phyloP scores from a whole-genome alignment of 2,113 vertebrate genomes.

The Chroicocephalus ridibundus region DNA sequence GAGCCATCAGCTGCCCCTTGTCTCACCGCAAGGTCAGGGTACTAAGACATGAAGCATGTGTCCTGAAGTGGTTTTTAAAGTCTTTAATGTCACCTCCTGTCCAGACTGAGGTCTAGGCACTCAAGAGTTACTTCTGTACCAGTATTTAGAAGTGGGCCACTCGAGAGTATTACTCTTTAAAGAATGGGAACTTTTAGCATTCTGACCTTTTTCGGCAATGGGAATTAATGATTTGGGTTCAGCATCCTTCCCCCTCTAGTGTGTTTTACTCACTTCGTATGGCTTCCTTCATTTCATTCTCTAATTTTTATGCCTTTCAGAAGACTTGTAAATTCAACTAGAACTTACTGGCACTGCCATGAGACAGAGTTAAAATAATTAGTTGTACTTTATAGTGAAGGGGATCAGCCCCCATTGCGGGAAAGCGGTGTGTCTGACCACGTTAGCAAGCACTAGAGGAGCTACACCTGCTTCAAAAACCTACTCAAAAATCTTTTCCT shows the following conservation, averaged over 20 bases:
- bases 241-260: background rate
- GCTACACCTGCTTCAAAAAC: background rate
- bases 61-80: background rate
- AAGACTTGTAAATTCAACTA: background rate
- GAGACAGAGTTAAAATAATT: background rate
- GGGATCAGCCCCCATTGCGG: background rate
- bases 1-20: background rate
- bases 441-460: background rate
- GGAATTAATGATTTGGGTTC: background rate
- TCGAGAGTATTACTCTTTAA: background rate
- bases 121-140: background rate
- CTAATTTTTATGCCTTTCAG: background rate
- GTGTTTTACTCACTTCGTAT: background rate
- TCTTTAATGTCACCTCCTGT: background rate
- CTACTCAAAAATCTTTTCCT: background rate
- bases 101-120: background rate
- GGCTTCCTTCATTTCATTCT: background rate
- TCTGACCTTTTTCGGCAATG: background rate
- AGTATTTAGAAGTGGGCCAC: background rate
- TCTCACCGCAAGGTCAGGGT: background rate
- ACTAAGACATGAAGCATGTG: background rate
- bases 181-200: background rate
- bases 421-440: fast-evolving
- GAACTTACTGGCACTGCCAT: fast-evolving
- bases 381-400: background rate